These are phyloP conservation scores for Acholoe squamosa DNA, from an alignment of 2,888 invertebrate genomes.

Conservation along the genomic window DNA sequence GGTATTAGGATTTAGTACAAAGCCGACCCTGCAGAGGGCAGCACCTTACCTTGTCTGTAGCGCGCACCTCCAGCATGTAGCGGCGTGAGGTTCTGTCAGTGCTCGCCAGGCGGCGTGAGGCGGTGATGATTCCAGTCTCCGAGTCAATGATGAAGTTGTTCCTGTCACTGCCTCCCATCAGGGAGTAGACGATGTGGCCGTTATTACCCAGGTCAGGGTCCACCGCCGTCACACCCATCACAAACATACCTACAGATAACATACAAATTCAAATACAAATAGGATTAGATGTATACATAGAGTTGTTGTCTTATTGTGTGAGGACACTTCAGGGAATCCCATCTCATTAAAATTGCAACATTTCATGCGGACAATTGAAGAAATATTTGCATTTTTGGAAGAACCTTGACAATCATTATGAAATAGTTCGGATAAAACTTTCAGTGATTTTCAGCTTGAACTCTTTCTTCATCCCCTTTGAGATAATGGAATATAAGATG, in stretches of 20 bases:
- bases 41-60: slow-evolving; percentile 88
- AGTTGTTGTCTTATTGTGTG: too few species aligned
- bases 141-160: slow-evolving; percentile 84
- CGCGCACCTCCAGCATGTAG: slow-evolving; percentile 85
- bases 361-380: too few species aligned
- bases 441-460: too few species aligned
- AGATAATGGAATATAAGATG: too few species aligned
- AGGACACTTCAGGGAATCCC: too few species aligned
- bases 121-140: slow-evolving; percentile 80
- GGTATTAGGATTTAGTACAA: not conserved
- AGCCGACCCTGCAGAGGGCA: not conserved
- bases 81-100: slow-evolving; percentile 86
- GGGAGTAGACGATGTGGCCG: slow-evolving; percentile 90
- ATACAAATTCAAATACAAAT: too few species aligned
- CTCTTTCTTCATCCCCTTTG: too few species aligned
- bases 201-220: slow-evolving; percentile 93
- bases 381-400: too few species aligned
- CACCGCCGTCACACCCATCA: slow-evolving; percentile 93
- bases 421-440: too few species aligned
- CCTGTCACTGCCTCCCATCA: slow-evolving; percentile 67
- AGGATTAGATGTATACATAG: too few species aligned
- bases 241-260: slow-evolving; percentile 87
- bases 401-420: too few species aligned
- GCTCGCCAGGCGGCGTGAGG: slow-evolving; percentile 86
- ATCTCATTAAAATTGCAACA: too few species aligned